Conservation (phyloP, 1,140 invertebrate species). For the Zaprionus vittiger region DNA sequence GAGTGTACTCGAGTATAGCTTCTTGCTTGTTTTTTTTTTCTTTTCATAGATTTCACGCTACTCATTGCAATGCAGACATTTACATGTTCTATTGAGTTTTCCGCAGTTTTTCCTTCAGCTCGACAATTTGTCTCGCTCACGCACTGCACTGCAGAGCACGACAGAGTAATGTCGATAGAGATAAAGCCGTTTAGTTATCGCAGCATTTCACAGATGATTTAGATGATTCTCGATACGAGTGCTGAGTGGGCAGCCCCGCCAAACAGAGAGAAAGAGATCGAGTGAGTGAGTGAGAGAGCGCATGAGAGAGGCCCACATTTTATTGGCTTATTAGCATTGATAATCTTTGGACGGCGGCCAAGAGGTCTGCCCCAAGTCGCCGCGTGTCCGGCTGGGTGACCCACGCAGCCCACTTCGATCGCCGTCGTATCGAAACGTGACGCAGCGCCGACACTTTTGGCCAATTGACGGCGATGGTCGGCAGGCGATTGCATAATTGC, state of each 20-base stretch:
- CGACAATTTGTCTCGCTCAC: conserved; percentile 44
- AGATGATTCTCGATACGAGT: conserved; percentile 54
- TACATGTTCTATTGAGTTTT: background rate
- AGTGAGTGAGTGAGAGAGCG: background rate
- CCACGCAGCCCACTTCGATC: conserved; percentile 58
- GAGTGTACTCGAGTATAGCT: no score
- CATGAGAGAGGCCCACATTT: conserved; percentile 41
- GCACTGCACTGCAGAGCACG: conserved; percentile 4
- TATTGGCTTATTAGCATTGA: conserved; percentile 80
- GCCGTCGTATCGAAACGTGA: conserved; percentile 64
- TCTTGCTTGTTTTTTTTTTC: no score
- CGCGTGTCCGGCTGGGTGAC: conserved; percentile 46
- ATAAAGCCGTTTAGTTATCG: conserved; percentile 41
- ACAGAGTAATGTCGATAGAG: conserved; percentile 20
- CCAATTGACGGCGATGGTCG: conserved; percentile 57
- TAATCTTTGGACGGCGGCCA: conserved; percentile 78
- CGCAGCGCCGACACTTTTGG: conserved; percentile 67
- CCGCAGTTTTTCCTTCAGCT: background rate
- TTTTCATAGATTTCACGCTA: no score
- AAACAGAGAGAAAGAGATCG: background rate
- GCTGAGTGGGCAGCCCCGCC: conserved; percentile 39
- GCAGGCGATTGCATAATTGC: conserved; percentile 71
- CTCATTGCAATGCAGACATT: no score
- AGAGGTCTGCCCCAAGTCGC: conserved; percentile 35
- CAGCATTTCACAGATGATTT: conserved; percentile 67